Evolutionary conservation across 2,797 vertebrate genomes (phyloP), one percentile per base, ranked within the genome.

Genomic region (Leptatherina wallacei): DNA sequence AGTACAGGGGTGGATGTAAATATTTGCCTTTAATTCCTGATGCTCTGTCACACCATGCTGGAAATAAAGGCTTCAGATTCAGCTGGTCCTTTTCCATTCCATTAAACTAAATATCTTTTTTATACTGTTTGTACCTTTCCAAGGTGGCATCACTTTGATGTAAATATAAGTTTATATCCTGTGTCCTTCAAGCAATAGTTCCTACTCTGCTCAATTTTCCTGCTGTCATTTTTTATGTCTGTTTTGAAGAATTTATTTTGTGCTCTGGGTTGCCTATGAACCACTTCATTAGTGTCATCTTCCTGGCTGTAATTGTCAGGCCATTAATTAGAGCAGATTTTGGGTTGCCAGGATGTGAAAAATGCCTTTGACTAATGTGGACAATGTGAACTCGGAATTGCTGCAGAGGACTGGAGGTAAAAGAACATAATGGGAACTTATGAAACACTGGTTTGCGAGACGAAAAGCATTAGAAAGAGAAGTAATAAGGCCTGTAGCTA

Each of bases 11-110:
- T 63, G 55, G 22, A 71, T 73, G 87, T 85, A 89, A 91, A 91
- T 90, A 90, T 93, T 93, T 87, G 83, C 61, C 67, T 91, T 89
- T 63, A 67, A 83, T 86, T 83, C 70, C 12, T 49, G 59, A 63
- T 24, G 24, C 44, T 29, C 33, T 38, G 78, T 80, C 79, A 71
- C 44, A 65, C 67, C 81, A 80, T 24, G 71, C 67, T 70, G 80
- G 68, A 76, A 84, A 81, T 68, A 73, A 80, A 78, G 3, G 65
- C 38, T 51, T 65, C 14, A 49, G 49, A 65, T 60, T 69, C 61
- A 57, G 6, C 30, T n/a, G 2, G 54, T 64, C 54, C n/a, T 67
- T 84, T 82, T 68, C 67, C 59, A 3, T 78, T 54, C 44, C 29
- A 73, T 73, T 82, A 51, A 49, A 40, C 40, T 13, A 16, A 16